Evolutionary conservation across 2,888 invertebrate species (phyloP), one percentile per base, ranked within the genome.

Genomic region (Cyrtodaria siliqua): DNA sequence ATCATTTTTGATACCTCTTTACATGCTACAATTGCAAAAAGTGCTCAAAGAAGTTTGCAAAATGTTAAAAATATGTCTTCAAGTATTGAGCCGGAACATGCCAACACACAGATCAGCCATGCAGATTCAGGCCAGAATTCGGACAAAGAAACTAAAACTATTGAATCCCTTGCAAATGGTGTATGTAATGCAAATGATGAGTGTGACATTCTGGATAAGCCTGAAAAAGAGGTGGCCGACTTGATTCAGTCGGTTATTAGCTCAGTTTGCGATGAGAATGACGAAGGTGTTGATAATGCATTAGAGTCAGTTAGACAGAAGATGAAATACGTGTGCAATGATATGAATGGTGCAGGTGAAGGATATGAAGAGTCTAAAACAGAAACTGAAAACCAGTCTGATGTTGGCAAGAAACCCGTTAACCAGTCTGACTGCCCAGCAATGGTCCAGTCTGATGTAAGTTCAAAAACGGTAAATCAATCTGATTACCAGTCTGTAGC

Each of bases 1-100:
- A 73, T 73, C 9, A 79, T 79, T 44, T 70, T 79, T 59, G 73
- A 79, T 50, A 73, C 61, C 8, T 62, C 70, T 47, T 49, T 79
- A 26, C 76, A 76, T 61, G 59, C 66, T 29, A 69, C 56, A 18
- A 53, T 76, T 24, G 66, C 60, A 23, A 64, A 66, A 44, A 71
- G 57, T 63, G 24, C 66, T 44, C 40, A 59, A 50, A 62, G 61
- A 40, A 12, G n/a, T n/a, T 23, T 23, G 9, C 29, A 44, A 47
- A 8, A 14, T 24, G 57, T 23, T 23, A 42, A 20, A 23, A 24
- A 18, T 59, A 14, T 8, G 24, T 38, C 27, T 12, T 52, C 8
- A 2, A 38, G 14, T 6, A 38, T 33, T 33, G 33, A 8, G 12
- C 4, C 33, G 12, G 33, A 33, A 33, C n/a, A n/a, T n/a, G 12